These are phyloP conservation scores for Hyaena hyaena DNA, from an alignment of 2,113 vertebrate genomes.

Conservation along the genomic window DNA sequence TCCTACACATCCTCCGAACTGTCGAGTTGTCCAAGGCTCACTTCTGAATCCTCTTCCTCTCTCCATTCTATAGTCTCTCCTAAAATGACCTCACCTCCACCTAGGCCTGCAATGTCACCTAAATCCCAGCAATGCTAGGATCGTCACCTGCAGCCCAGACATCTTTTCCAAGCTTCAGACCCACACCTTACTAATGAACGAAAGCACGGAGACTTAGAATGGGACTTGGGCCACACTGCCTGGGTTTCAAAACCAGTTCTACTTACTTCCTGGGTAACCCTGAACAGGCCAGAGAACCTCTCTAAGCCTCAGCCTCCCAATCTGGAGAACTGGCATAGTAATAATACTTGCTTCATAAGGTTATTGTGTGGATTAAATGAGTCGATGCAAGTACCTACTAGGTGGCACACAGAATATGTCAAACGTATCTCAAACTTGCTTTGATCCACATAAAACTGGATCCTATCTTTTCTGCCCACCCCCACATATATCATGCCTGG, in stretches of 20 bases:
- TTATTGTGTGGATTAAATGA: background rate
- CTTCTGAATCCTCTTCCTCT: background rate
- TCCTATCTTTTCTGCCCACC: background rate
- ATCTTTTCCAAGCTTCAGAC: background rate
- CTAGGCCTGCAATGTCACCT: background rate
- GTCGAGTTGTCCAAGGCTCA: background rate
- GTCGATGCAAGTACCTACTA: background rate
- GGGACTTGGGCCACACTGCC: background rate
- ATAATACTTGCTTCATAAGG: background rate
- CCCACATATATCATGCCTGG: background rate
- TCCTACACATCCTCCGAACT: background rate
- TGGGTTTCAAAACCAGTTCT: slow-evolving; percentile 1
- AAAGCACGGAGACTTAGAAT: background rate
- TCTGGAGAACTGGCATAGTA: background rate
- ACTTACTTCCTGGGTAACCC: background rate
- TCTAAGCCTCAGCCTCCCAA: background rate
- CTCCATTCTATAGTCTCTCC: background rate
- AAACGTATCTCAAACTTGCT: background rate
- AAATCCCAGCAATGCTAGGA: background rate
- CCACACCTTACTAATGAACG: background rate
- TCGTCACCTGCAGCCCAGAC: background rate
- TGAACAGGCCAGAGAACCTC: background rate
- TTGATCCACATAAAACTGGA: background rate
- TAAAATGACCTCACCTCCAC: background rate
- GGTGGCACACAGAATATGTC: background rate